Conservation (phyloP, 2,888 invertebrate genomes). For the Cylloceria caligata region DNA sequence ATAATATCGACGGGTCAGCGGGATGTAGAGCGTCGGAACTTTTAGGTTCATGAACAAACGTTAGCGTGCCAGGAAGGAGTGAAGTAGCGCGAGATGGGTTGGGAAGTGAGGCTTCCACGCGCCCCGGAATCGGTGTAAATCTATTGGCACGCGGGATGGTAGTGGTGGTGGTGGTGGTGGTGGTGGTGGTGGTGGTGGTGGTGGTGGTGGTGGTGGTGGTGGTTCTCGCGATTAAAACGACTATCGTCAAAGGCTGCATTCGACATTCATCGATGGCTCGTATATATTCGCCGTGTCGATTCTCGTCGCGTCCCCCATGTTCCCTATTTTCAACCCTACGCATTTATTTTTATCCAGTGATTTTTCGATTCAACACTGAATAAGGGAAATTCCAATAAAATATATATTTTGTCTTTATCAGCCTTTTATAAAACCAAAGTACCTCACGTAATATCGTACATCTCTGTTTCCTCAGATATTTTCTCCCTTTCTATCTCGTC, state of each 20-base stretch:
- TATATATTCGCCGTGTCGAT: constrained; percentile 48
- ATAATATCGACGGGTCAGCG: constrained; percentile 56
- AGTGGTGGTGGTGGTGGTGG: constrained; percentile 2
- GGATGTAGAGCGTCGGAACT: constrained; percentile 35
- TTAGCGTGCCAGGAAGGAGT: constrained; percentile 34
- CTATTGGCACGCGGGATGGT: constrained; percentile 58
- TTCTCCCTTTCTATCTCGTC: constrained; percentile 7
- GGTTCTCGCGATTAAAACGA: constrained; percentile 64
- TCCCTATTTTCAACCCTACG: constrained; percentile 19
- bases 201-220: constrained; percentile 19
- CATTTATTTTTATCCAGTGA: constrained; percentile 20
- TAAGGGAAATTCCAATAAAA: constrained; percentile 30
- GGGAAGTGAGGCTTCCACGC: constrained; percentile 46
- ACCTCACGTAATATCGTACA: constrained; percentile 2
- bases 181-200: constrained; percentile 16
- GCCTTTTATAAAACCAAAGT: background rate
- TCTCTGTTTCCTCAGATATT: background rate
- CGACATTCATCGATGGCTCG: constrained; percentile 67
- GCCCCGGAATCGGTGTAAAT: constrained; percentile 64
- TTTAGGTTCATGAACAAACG: constrained; percentile 56
- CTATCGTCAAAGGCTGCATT: constrained; percentile 61
- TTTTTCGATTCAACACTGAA: constrained; percentile 31
- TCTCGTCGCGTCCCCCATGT: constrained; percentile 27
- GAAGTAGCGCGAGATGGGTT: constrained; percentile 33
- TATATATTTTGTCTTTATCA: background rate